Conservation (phyloP, 2,113 vertebrate genomes). For the Petaurus breviceps region DNA sequence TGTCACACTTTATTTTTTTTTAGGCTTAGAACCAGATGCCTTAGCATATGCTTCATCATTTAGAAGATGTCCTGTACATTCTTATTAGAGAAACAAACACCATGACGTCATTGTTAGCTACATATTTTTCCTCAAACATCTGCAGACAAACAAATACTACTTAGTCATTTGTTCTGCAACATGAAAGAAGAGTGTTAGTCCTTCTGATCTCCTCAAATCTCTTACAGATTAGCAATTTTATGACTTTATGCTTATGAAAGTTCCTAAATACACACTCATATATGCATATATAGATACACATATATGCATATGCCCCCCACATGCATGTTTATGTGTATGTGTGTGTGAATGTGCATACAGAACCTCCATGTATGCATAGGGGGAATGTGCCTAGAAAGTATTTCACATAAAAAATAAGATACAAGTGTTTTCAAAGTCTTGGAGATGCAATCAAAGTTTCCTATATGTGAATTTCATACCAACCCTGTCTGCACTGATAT, state of each 20-base stretch:
- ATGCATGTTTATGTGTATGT: no score
- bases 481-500: background rate
- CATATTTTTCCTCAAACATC: background rate
- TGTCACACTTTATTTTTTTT: constrained; percentile 37
- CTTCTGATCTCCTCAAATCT: background rate
- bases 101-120: constrained; percentile 3
- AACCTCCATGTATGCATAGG: background rate
- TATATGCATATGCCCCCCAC: background rate
- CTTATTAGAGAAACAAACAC: constrained; percentile 43
- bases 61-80: constrained; percentile 45
- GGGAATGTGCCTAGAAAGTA: background rate
- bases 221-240: background rate
- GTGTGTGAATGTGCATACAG: background rate
- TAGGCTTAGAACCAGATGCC: constrained; percentile 49
- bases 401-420: background rate
- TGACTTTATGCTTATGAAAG: background rate
- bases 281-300: background rate
- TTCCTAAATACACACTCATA: background rate
- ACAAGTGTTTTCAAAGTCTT: background rate
- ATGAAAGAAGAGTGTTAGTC: background rate
- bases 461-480: background rate
- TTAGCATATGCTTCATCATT: constrained; percentile 48
- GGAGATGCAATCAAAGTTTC: background rate
- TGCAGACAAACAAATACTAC: background rate
- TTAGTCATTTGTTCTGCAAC: constrained; percentile 18